A percentile compares a stretch with the other conserved stretches of the same genome.
phyloP scores from a whole-genome alignment of 2,888 invertebrate species.

The Oxystoma pomonae region DNA sequence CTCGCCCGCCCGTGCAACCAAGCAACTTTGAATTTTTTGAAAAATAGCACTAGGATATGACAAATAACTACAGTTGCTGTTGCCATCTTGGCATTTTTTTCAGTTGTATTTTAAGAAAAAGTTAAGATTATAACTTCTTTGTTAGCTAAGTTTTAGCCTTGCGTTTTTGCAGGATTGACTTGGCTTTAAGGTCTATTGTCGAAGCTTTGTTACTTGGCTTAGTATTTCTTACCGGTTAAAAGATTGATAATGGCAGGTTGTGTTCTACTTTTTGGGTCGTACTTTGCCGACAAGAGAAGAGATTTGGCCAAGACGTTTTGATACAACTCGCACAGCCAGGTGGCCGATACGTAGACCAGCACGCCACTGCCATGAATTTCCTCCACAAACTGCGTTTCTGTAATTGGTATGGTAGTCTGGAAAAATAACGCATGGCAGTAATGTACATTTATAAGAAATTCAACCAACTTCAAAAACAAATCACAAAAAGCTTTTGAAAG shows the following conservation, averaged over 20 bases:
- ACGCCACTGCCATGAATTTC: conserved; percentile 91
- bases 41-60: too few species aligned
- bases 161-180: too few species aligned
- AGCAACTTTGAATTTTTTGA: too few species aligned
- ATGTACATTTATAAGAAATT: not conserved
- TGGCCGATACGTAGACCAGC: conserved; percentile 86
- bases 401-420: conserved; percentile 52
- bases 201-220: too few species aligned
- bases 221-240: conserved; percentile 59
- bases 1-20: too few species aligned
- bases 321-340: conserved; percentile 91
- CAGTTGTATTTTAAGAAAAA: too few species aligned
- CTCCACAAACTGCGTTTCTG: conserved; percentile 87
- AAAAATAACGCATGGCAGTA: conserved; percentile 7
- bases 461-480: not conserved
- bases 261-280: conserved; percentile 53
- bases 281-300: conserved; percentile 65
- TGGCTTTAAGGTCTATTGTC: too few species aligned
- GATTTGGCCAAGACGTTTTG: conserved; percentile 77
- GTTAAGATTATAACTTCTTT: too few species aligned
- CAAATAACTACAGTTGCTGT: too few species aligned
- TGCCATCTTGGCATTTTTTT: too few species aligned
- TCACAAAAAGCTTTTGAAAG: not conserved
- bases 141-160: too few species aligned
- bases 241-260: conserved; percentile 69